Evolutionary conservation across 2,797 vertebrate genomes (phyloP), one percentile per base, ranked within the genome.

Genomic region (Xenentodon cancila): DNA sequence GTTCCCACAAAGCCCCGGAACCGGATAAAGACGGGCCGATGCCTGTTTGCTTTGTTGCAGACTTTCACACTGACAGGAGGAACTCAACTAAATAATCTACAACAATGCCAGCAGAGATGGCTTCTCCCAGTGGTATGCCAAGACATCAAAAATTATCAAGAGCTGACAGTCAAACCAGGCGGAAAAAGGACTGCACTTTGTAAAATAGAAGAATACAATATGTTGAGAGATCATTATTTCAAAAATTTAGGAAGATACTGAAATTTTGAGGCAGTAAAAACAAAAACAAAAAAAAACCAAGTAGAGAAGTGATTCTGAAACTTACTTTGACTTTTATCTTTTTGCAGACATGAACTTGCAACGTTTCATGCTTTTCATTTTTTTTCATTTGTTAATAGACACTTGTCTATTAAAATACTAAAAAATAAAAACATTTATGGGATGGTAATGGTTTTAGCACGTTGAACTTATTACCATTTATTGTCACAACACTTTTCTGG

Each of bases 31-130:
- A 81, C 65, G 50, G 42, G 50, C 71, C 5, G 1, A 68, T 30
- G 79, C 59, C 22, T 94, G 93, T 94, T 94, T 92, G 85, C 70
- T 92, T 92, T 84, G 91, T 46, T 5, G 45, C 68, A 59, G 77
- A 88, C 81, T 84, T 93, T 94, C 92, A 89, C 92, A 93, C 84
- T 85, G 75, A 85, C 59, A 3, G 83, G 87, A 92, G 84, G 86
- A 75, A 80, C 88, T 93, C 89, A 91, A 80, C 93, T 84, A 84
- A 88, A 92, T 86, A 93, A 94, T 92, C 73, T 22, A 42, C 85
- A 87, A 92, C 92, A 93, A 93, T 89, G 87, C 70, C 69, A 52
- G 75, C 70, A 79, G 75, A 87, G 82, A 77, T 58, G 72, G 73
- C 86, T 80, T 18, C 68, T 88, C 79, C 84, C 80, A 19, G 49